phyloP scores from a whole-genome alignment of 2,113 vertebrate genomes.

The Globicephala melas region DNA sequence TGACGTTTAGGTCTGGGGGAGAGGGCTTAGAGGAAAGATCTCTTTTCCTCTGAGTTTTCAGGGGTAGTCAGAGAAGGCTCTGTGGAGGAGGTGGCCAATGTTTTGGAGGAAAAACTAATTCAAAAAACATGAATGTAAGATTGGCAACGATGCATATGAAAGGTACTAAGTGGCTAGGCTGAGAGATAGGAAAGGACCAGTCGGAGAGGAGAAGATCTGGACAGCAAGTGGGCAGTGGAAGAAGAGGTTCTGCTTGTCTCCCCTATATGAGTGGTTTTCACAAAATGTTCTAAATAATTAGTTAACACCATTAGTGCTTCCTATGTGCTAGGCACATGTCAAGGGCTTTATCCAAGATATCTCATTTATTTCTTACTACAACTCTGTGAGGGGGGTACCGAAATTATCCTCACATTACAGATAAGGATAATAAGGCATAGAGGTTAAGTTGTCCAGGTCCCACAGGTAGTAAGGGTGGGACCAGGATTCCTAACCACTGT shows the following conservation, averaged over 20 bases:
- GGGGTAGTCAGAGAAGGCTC: neutral
- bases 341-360: neutral
- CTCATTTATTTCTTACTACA: neutral
- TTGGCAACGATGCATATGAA: neutral
- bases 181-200: neutral
- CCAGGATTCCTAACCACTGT: neutral
- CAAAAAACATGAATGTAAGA: neutral
- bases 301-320: neutral
- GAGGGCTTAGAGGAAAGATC: neutral
- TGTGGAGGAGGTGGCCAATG: neutral
- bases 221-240: rapidly evolving
- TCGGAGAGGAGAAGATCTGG: neutral
- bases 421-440: neutral
- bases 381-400: neutral
- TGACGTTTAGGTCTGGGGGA: neutral
- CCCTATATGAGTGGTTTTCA: neutral
- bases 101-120: neutral
- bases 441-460: neutral
- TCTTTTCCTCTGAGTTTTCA: neutral
- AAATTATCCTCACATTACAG: neutral
- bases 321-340: neutral
- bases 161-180: neutral
- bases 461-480: neutral
- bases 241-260: neutral
- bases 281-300: neutral